Evolutionary conservation across 2,888 invertebrate species (phyloP), one percentile per base, ranked within the genome.

Genomic region (Gastrophysa polygoni): DNA sequence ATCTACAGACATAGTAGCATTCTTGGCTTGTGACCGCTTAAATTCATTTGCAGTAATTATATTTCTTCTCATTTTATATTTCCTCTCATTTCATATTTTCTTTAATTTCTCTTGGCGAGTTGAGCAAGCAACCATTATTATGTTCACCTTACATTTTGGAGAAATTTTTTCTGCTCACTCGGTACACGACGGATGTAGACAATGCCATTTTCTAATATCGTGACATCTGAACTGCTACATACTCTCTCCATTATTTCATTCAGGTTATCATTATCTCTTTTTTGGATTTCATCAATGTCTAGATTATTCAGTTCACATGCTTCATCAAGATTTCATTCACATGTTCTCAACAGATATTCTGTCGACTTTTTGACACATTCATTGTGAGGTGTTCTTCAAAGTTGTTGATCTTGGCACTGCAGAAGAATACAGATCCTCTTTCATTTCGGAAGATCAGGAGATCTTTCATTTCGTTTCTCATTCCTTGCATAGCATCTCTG

Each of bases 281-380:
- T n/a, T 11, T 49, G 29, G 11, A 29, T 49, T 24, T 29, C 29
- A 11, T 49, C 28, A 16, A 49, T 49, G 6, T 49, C 49, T 11
- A 28, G 16, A 49, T 29, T 49, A 14, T 49, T 49, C 18, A 49
- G 6, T 49, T 29, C 29, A 28, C 28, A 49, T 49, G 49, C 49
- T 49, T 49, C 28, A 49, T 49, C 49, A 24, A 49, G 21, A 28
- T 28, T 28, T 49, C 5, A 48, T 48, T 48, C 21, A 10, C 7
- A 24, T 10, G 21, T 48, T 48, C 21, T 48, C 48, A 7, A 20
- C 48, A 7, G 17, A 49, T 7, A 49, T 14, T 11, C 18, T 28
- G 2, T 49, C 49, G 14, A 49, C 29, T 49, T 49, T 49, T 28
- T 49, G 28, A 28, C 49, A 28, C 49, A 49, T 14, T 49, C 49